phyloP scores from a whole-genome alignment of 2,797 vertebrate species.

The Gymnothorax javanicus region DNA sequence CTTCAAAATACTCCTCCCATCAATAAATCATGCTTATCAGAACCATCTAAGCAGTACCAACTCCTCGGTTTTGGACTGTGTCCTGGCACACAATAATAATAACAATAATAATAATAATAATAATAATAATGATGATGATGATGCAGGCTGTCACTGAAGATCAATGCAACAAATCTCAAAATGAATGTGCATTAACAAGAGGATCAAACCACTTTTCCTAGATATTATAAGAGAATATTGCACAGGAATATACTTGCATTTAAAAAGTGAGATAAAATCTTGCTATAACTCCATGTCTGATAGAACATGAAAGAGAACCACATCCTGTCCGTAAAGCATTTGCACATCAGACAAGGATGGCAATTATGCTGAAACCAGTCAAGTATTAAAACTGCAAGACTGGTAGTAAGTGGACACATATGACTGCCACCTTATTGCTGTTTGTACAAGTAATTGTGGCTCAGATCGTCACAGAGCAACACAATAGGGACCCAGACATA shows the following conservation, averaged over 20 bases:
- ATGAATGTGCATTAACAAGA: not conserved
- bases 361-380: not conserved
- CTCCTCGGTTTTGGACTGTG: slow-evolving; percentile 39
- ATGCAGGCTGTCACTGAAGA: slow-evolving; percentile 30
- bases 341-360: not conserved
- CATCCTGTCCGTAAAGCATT: not conserved
- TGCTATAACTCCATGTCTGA: not conserved
- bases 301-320: not conserved
- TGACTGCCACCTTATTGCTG: not conserved
- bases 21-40: not conserved
- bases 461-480: not conserved
- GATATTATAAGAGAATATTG: not conserved
- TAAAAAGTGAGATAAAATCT: not conserved
- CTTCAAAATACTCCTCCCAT: not conserved
- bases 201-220: not conserved
- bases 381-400: not conserved
- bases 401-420: not conserved
- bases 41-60: slow-evolving; percentile 41
- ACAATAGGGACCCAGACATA: not conserved
- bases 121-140: slow-evolving; percentile 1
- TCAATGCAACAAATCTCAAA: not conserved
- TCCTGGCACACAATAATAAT: slow-evolving; percentile 29
- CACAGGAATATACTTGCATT: not conserved
- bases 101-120: slow-evolving; percentile 10
- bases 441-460: not conserved